Percentiles rank a stretch among this genome's conserved stretches.
Conservation (phyloP, 2,113 vertebrate genomes). For the Nothobranchius furzeri region DNA sequence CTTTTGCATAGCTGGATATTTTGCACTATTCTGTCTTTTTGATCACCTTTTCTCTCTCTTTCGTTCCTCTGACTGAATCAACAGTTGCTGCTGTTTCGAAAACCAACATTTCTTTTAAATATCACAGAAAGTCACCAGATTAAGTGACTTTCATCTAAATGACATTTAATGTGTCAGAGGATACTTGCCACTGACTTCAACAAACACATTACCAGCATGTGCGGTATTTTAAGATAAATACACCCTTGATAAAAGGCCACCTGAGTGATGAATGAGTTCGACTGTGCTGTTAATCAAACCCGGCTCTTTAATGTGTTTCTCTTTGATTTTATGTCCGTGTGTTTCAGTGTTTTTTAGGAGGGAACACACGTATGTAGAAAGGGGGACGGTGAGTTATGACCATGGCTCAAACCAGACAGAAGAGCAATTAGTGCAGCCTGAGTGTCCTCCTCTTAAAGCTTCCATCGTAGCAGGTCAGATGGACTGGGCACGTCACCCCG, state of each 20-base stretch:
- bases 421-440: conserved; percentile 31
- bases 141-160: background rate
- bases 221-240: conserved; percentile 13
- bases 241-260: background rate
- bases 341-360: conserved; percentile 26
- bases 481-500: conserved; percentile 43
- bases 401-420: conserved; percentile 6
- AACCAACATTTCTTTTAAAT: background rate
- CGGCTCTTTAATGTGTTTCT: background rate
- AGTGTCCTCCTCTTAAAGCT: conserved; percentile 31
- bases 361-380: conserved; percentile 16
- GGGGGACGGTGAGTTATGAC: conserved; percentile 35
- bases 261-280: background rate
- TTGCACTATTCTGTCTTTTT: too few relatives aligned
- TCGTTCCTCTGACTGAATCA: too few relatives aligned
- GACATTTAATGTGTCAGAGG: conserved; percentile 38
- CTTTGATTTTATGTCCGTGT: conserved; percentile 22
- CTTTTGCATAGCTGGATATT: too few relatives aligned
- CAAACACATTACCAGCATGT: conserved; percentile 1
- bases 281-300: conserved; percentile 8
- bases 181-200: conserved; percentile 23
- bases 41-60: too few relatives aligned
- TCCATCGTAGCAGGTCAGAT: conserved; percentile 45
- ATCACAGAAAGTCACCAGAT: too few relatives aligned
- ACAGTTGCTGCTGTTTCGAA: background rate